Conservation (phyloP, 2,888 invertebrate species). For the Parthenolecanium corni region DNA sequence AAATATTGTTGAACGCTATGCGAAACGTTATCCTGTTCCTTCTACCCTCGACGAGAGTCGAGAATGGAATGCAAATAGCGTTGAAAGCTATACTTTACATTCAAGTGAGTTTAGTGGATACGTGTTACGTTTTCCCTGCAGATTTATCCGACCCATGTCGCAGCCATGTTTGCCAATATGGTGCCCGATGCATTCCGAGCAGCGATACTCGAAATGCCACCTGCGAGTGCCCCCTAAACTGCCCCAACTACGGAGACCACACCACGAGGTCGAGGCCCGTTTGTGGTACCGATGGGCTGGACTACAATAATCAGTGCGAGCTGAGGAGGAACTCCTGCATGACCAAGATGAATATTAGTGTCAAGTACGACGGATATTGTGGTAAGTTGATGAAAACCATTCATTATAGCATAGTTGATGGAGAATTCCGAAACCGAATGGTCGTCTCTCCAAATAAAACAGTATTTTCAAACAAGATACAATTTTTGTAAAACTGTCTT, state of each 20-base stretch:
- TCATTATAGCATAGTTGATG: too few relatives aligned
- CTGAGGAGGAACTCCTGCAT: conserved; percentile 68
- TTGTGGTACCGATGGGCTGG: conserved; percentile 71
- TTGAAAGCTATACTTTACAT: conserved; percentile 29
- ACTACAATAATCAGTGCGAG: conserved; percentile 76
- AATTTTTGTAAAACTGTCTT: conserved; percentile 1
- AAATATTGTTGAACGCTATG: neutral
- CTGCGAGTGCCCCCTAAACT: conserved; percentile 67
- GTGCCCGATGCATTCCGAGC: conserved; percentile 53
- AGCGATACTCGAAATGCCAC: conserved; percentile 57
- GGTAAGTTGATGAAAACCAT: conserved; percentile 64
- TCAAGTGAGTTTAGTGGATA: conserved; percentile 30
- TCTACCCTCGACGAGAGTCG: conserved; percentile 14
- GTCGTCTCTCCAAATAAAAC: neutral
- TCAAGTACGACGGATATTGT: conserved; percentile 75
- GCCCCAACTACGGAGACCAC: conserved; percentile 73
- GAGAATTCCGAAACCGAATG: too few relatives aligned
- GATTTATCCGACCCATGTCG: conserved; percentile 57
- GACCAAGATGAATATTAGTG: conserved; percentile 58
- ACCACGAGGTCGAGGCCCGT: conserved; percentile 60
- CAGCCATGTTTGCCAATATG: conserved; percentile 54
- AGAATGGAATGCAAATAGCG: conserved; percentile 18
- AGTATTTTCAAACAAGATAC: neutral
- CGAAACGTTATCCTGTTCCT: conserved; percentile 23
- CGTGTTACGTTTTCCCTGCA: conserved; percentile 45